A percentile compares a stretch with the other conserved stretches of the same genome.
phyloP scores from a whole-genome alignment of 2,113 vertebrate genomes.

The Labeo catla region DNA sequence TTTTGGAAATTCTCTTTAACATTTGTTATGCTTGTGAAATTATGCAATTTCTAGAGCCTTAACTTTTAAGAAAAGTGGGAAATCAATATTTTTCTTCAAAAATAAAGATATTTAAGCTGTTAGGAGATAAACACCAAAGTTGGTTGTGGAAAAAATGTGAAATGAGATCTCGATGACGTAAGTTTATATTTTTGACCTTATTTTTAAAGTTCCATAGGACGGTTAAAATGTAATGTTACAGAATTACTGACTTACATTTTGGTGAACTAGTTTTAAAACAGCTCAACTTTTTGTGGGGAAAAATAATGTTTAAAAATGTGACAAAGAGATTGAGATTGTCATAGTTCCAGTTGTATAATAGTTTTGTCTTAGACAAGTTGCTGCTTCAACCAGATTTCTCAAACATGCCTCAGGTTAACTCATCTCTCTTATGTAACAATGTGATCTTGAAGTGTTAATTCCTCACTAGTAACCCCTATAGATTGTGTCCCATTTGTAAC shows the following conservation, averaged over 20 bases:
- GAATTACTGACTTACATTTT: background rate
- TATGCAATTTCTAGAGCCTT: constrained; percentile 67
- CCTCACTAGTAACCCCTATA: background rate
- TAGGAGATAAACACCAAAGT: constrained; percentile 21
- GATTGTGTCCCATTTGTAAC: constrained; percentile 52
- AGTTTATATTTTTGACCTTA: constrained; percentile 1
- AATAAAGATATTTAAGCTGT: background rate
- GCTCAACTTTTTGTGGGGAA: background rate
- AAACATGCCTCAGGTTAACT: constrained; percentile 34
- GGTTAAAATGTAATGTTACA: background rate
- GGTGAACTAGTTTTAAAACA: background rate
- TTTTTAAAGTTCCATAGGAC: background rate
- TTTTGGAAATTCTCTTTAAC: background rate
- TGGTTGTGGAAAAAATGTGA: background rate
- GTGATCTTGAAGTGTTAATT: constrained; percentile 21
- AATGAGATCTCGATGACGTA: background rate
- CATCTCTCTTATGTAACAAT: background rate
- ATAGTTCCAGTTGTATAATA: constrained; percentile 2
- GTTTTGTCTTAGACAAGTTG: background rate
- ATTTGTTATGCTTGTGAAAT: constrained; percentile 40
- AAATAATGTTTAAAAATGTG: background rate
- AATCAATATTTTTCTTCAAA: background rate
- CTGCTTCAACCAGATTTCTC: constrained; percentile 2
- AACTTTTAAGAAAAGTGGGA: background rate
- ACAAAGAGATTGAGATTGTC: background rate